These are phyloP conservation scores for Gastrophysa polygoni DNA, from an alignment of 2,888 invertebrate genomes.

Conservation along the genomic window DNA sequence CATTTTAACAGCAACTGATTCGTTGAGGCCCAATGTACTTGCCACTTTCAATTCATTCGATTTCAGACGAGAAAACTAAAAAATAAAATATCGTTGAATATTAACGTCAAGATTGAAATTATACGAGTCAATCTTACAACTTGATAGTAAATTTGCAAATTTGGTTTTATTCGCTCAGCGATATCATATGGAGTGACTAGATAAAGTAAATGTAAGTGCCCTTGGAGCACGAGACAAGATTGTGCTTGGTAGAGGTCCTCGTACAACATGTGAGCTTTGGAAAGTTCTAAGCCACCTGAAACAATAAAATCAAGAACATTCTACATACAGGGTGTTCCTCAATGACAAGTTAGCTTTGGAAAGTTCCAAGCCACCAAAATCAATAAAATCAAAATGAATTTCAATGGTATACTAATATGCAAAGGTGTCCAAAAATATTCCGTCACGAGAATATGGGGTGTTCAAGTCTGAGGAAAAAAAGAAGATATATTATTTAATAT, in stretches of 20 bases:
- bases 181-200: conserved; percentile 82
- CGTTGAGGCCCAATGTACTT: conserved; percentile 76
- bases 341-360: too few species aligned
- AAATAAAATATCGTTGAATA: too few species aligned
- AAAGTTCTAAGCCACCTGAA: conserved; percentile 79
- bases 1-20: conserved; percentile 72
- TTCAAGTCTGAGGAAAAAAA: too few species aligned
- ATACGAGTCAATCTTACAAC: conserved; percentile 59
- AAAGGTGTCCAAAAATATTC: too few species aligned
- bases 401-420: too few species aligned
- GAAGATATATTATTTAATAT: too few species aligned
- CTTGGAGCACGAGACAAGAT: conserved; percentile 76
- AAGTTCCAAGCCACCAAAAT: too few species aligned
- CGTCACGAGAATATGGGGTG: too few species aligned
- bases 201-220: conserved; percentile 85
- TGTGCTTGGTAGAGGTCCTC: conserved; percentile 76
- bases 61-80: conserved; percentile 68
- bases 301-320: not conserved
- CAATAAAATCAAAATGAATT: too few species aligned
- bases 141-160: conserved; percentile 64
- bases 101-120: too few species aligned
- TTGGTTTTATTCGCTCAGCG: conserved; percentile 62
- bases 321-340: too few species aligned
- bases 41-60: conserved; percentile 73
- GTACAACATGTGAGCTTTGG: conserved; percentile 73